Base-by-base conservation (phyloP, 2,797 vertebrate genomes). In the Neosalanx taihuensis region DNA sequence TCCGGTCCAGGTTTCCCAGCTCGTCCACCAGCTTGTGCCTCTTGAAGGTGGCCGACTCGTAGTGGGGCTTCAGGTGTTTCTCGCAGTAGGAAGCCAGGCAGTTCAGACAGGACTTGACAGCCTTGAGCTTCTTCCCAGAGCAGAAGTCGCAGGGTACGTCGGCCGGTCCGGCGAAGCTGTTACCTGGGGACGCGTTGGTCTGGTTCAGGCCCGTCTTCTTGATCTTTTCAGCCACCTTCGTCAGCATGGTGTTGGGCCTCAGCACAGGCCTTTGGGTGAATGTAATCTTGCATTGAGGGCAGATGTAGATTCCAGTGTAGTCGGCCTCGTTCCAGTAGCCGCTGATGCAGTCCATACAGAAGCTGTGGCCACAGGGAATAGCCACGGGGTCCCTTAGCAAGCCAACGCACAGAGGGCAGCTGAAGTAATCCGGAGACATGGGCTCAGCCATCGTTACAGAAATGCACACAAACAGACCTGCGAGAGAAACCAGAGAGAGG, bases 301-400 rank as follows among this genome's bases (percentile, higher is more conserved):
- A 95, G 76, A 93, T 93, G 77, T 94, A 93, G 41, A 89, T 91
- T 75, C 93, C 91, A 0, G 93, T 94, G 81, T 85, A 82, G 77
- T 92, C 85, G 0, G 91, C 90, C 69, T 95, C 92, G 18, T 95
- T 94, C 93, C 94, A 96, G 89, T 94, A 94, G 69, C 86, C 88
- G 4, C 93, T 93, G 77, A 96, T 94, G 83, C 94, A 96, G 83
- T 91, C 85, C 93, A 95, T 94, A 57, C 94, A 96, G 89, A 94
- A 96, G 73, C 93, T 96, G 89, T 96, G 94, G n/a, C 95, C 94
- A 0, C 94, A 96, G 58, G 93, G 91, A 0, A 94, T 94, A 1
- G 94, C 95, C 89, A 95, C 93, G 0, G 94, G 94, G 71, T 93
- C 89, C 81, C 67, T 82, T 75, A 96, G 91, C 1, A 95, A 91